Evolutionary conservation across 2,113 vertebrate species (phyloP).

Genomic region (Spea multiplicata): DNA sequence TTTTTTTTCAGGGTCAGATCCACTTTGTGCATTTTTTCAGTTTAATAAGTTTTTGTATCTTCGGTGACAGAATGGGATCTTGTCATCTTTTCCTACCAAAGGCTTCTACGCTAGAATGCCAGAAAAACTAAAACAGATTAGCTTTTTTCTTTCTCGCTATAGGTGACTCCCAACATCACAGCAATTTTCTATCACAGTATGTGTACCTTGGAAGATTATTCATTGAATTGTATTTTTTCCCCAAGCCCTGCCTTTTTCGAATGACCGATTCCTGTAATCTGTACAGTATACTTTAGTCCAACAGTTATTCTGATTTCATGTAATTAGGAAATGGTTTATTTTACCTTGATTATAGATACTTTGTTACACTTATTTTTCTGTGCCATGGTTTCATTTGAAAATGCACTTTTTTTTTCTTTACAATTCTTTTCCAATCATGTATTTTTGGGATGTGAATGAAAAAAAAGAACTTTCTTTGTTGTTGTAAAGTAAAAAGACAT

Average conservation of each 20-base stretch:
- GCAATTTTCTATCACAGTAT: conserved; percentile 43
- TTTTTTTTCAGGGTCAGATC: no score
- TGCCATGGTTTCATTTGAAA: no score
- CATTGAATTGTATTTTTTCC: conserved; percentile 21
- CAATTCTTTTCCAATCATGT: no score
- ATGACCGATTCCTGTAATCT: not conserved
- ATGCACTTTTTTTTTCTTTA: no score
- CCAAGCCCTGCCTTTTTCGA: not conserved
- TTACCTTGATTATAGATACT: no score
- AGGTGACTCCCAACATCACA: conserved; percentile 39
- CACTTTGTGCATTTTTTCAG: no score
- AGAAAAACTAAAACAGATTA: not conserved
- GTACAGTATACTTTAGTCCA: not conserved
- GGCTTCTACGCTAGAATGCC: conserved; percentile 19
- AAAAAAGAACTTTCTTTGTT: no score
- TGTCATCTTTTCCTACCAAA: conserved; percentile 21
- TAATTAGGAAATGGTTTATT: no score
- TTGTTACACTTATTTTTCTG: no score
- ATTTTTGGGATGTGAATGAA: no score
- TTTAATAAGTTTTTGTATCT: conserved; percentile 29
- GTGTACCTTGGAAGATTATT: conserved; percentile 35
- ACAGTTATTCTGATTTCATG: not conserved
- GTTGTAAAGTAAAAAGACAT: no score
- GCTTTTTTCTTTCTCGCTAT: conserved; percentile 4
- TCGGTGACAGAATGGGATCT: conserved; percentile 28